These are phyloP conservation scores for Haemorhous mexicanus DNA, from an alignment of 2,113 vertebrate species.

Conservation along the genomic window DNA sequence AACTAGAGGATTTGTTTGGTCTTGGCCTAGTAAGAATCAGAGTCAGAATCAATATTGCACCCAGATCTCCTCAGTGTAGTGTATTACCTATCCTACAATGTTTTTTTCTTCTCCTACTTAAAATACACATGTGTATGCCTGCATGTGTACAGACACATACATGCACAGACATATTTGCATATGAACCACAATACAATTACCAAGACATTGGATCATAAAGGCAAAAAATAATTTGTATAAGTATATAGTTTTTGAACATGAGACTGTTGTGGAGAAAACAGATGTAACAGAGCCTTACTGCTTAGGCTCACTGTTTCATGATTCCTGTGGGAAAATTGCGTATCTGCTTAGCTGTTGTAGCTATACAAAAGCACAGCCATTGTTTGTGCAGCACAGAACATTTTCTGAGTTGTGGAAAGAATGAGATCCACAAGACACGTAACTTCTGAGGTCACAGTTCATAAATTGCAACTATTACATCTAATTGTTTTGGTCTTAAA, in stretches of 20 bases:
- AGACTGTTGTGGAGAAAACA: not conserved
- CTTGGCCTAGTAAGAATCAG: not conserved
- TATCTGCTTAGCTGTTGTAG: not conserved
- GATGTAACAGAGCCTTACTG: not conserved
- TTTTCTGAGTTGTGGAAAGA: not conserved
- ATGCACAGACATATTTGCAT: not conserved
- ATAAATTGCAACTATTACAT: not conserved
- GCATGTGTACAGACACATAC: fast-evolving
- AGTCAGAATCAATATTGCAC: not conserved
- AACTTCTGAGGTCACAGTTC: not conserved
- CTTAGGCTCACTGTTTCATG: not conserved
- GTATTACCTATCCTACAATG: not conserved
- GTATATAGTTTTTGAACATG: not conserved
- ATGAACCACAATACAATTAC: not conserved
- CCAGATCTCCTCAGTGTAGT: not conserved
- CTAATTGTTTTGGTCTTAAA: not conserved
- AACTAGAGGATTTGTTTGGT: not conserved
- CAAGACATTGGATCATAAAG: not conserved
- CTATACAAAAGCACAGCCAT: not conserved
- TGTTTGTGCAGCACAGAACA: not conserved
- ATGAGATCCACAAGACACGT: not conserved
- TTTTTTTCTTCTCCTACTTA: not conserved
- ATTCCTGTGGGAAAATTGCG: not conserved
- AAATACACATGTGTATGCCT: fast-evolving
- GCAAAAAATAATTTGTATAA: not conserved